phyloP scores from a whole-genome alignment of 2,113 vertebrate genomes.

The Picathartes gymnocephalus region DNA sequence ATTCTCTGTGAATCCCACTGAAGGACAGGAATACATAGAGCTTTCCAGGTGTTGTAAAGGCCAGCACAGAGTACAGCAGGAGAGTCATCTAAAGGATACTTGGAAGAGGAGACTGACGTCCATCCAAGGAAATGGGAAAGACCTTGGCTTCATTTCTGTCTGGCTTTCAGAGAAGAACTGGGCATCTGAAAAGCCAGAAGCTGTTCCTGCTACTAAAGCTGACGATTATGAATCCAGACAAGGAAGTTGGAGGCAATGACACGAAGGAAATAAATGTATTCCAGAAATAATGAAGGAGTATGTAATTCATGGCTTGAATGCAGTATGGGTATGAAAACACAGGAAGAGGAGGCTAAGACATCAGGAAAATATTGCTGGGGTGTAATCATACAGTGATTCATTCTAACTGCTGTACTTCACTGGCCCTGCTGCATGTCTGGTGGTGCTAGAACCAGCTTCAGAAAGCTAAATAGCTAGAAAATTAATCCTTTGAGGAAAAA shows the following conservation, averaged over 20 bases:
- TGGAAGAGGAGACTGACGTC: not conserved
- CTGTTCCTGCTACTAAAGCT: not conserved
- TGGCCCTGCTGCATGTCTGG: not conserved
- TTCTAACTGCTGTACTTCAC: not conserved
- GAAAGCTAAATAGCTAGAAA: not conserved
- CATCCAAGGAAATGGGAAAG: not conserved
- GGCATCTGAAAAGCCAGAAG: not conserved
- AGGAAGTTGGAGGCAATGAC: not conserved
- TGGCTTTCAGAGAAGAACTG: not conserved
- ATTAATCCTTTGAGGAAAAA: not conserved
- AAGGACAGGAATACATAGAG: not conserved
- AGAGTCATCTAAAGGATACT: not conserved
- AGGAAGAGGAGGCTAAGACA: not conserved
- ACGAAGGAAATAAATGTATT: not conserved
- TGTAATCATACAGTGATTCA: not conserved
- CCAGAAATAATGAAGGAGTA: not conserved
- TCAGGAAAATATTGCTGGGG: not conserved
- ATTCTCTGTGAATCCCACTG: not conserved
- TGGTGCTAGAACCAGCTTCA: not conserved
- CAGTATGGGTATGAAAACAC: not conserved
- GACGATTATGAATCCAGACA: not conserved
- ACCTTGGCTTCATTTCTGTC: not conserved
- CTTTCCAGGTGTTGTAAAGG: not conserved
- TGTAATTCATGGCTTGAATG: not conserved
- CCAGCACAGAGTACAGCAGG: not conserved